A percentile compares a stretch with the other conserved stretches of the same genome.
These are phyloP conservation scores for Dascyllus trimaculatus DNA, from an alignment of 2,113 vertebrate genomes.

Conservation along the genomic window DNA sequence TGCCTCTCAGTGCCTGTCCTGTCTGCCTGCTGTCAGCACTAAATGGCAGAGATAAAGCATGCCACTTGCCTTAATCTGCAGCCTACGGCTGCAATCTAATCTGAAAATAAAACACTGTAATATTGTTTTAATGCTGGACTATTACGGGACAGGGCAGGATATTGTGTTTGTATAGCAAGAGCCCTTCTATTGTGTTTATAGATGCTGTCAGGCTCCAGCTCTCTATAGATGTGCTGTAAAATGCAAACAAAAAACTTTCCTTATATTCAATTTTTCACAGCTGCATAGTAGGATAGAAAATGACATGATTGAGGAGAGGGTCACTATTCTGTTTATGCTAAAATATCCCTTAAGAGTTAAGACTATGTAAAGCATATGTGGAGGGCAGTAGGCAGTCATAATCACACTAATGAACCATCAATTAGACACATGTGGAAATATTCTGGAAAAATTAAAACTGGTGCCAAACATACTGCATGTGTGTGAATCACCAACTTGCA, in stretches of 20 bases:
- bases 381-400: background rate
- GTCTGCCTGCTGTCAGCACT: conserved; percentile 73
- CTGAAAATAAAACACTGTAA: conserved; percentile 73
- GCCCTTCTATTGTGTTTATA: conserved; percentile 65
- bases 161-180: conserved; percentile 72
- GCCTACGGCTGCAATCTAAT: conserved; percentile 68
- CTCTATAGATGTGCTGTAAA: conserved; percentile 43
- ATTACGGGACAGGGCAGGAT: conserved; percentile 61
- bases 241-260: conserved; percentile 35
- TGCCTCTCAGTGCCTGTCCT: conserved; percentile 69
- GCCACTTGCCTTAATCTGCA: conserved; percentile 61
- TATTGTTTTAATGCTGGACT: conserved; percentile 76
- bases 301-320: background rate
- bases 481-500: no score
- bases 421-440: background rate
- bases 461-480: no score
- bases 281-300: background rate
- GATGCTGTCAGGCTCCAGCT: conserved; percentile 40
- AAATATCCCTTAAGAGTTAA: background rate
- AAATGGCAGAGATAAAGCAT: conserved; percentile 76
- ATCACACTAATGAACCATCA: background rate
- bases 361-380: no score
- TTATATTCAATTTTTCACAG: conserved; percentile 1
- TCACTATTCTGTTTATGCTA: background rate
- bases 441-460: background rate